phyloP scores from a whole-genome alignment of 2,797 vertebrate genomes.

The Erethizon dorsatum region DNA sequence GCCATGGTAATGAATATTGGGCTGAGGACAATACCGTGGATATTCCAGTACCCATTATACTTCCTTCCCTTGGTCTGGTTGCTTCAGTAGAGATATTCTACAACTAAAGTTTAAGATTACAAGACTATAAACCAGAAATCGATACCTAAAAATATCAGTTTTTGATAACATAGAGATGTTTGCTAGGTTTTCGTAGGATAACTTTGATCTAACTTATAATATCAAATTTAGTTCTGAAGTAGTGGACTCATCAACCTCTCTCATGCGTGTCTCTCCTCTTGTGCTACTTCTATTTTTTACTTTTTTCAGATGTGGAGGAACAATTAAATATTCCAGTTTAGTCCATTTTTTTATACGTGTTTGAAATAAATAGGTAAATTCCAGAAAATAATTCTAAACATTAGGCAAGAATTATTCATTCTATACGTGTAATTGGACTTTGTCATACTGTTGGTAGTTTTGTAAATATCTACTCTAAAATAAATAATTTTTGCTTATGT shows the following conservation, averaged over 20 bases:
- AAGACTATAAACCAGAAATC: neutral
- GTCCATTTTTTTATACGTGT: neutral
- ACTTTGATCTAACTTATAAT: neutral
- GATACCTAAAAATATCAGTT: neutral
- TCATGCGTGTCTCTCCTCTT: neutral
- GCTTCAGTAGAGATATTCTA: neutral
- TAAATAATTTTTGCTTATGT: neutral
- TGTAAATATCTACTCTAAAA: conserved; percentile 40
- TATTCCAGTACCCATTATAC: too few species aligned
- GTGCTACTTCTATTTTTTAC: neutral
- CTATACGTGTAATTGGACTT: neutral
- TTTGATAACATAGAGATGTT: neutral
- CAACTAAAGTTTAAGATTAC: neutral
- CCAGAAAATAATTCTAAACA: neutral
- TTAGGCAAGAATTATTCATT: neutral
- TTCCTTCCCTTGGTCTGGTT: neutral
- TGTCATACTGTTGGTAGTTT: neutral
- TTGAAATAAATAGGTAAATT: neutral
- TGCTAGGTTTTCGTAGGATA: neutral
- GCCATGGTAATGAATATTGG: neutral
- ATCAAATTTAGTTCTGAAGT: conserved; percentile 38
- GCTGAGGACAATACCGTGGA: neutral
- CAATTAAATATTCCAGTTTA: neutral
- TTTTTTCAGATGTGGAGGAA: neutral
- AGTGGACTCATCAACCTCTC: neutral